Base-by-base conservation (phyloP, 2,888 invertebrate genomes). In the Gisinianus flammeolus region DNA sequence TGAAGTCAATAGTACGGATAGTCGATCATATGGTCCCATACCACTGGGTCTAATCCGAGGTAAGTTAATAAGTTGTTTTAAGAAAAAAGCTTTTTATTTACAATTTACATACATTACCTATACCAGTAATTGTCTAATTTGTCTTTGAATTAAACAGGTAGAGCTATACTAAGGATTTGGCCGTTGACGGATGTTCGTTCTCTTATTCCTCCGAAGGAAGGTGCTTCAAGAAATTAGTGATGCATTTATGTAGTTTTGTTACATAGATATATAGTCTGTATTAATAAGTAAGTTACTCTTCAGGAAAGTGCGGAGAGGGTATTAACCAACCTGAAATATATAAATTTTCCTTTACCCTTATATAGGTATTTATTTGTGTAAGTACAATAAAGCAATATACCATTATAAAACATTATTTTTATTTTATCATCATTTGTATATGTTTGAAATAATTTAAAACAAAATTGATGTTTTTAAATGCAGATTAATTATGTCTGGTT, bases 21-120 rank as follows among this genome's bases (percentile, higher is more conserved):
- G 96, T 0, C 90, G 96, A 83, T 88, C 89, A 8, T 97, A 94
- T 87, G 97, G 97, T 0, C 92, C 96, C 6, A 92, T 97, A 26
- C 96, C 97, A 0, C 91, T 93, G 85, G 96, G 94, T 2, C 88
- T 97, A 10, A 90, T 97, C 75, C 89, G 91, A 82, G 77, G 77
- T 77, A 56, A 24, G n/a, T 56, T 70, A 44, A 44, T 44, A 4
- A 44, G 2, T 12, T 33, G n/a, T 26, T 12, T 33, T 67, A 22
- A 58, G 22, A 58, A 58, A 24, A 58, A 10, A 58, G 19, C 28
- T 26, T 67, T 30, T 19, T 26, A 28, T 30, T 33, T 69, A 16
- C 33, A 22, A 35, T 69, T 12, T 1, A 16, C 0, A 5, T 22
- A 12, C 12, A n/a, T 35, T 33, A n/a, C 22, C 4, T 31, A 69